Base-by-base conservation (phyloP, 1,140 invertebrate species). In the Eueides isabella region DNA sequence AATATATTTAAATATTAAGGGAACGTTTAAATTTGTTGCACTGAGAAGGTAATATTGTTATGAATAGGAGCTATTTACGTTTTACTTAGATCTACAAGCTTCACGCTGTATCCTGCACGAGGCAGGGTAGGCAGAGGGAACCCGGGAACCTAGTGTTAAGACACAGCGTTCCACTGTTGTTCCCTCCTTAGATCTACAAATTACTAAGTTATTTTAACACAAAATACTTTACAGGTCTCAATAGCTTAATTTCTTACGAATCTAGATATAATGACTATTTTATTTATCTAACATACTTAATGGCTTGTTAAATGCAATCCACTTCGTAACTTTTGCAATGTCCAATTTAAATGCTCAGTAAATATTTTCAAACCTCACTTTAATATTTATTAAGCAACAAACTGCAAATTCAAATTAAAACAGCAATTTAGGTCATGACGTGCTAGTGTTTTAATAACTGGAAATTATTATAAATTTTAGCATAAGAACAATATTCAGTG, bases 401-500 rank as follows among this genome's bases (percentile, higher is more conserved):
- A 74, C n/a, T 23, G 65, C 16, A 28, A 74, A 74, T 38, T 70
- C 3, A 70, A 75, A 70, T 75, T 66, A 71, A 75, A 71, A 65
- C 38, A 44, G 68, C 44, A 41, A 75, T 71, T 66, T 29, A 71
- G 62, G 63, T 71, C 68, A 70, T 71, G 74, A 72, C 65, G 65
- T 68, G 66, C 35, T 67, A 76, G 65, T 74, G 72, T 79, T 73
- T 76, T 79, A 79, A 79, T 79, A 73, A 72, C 67, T 72, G 41
- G 41, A 79, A 79, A 72, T 78, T 75, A 86, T 85, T 87, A 87
- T 79, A 85, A 86, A 88, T 85, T 88, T 86, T 80, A 86, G 80
- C 84, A 79, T 80, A 82, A 85, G 81, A 84, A 90, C 83, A 85
- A 90, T 82, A 85, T 85, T 85, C 80, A 84, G 80, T 76, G 82